Evolutionary conservation across 92 coral and sea anemone genomes (phyloP).

Genomic region (Epizoanthus ramosus): DNA sequence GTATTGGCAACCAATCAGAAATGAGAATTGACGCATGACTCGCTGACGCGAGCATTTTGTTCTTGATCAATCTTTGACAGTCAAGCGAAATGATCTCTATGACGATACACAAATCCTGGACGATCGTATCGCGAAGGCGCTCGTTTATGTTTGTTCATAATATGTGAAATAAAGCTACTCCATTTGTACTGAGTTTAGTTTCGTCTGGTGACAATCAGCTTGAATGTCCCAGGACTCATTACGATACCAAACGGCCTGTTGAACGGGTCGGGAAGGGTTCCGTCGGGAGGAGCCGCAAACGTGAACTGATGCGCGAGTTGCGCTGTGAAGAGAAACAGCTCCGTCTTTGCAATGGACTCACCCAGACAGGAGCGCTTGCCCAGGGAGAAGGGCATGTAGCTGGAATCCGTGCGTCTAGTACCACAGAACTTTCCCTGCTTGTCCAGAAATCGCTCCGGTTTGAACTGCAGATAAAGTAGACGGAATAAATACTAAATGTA

Average conservation of each 20-base stretch:
- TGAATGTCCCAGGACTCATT: constrained; percentile 18
- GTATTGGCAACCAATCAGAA: too few relatives aligned
- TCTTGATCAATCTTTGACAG: too few relatives aligned
- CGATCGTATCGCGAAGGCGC: too few relatives aligned
- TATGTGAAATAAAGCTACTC: too few relatives aligned
- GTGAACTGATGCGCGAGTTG: constrained; percentile 25
- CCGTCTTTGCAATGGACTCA: constrained; percentile 38
- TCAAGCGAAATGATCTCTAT: too few relatives aligned
- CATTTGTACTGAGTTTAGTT: not conserved
- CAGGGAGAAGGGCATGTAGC: constrained; percentile 39
- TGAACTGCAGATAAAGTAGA: not conserved
- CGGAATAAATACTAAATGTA: not conserved
- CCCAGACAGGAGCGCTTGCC: constrained; percentile 44
- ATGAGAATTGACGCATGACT: too few relatives aligned
- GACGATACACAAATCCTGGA: too few relatives aligned
- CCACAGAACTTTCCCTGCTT: constrained; percentile 29
- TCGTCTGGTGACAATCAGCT: constrained; percentile 16
- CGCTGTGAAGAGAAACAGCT: constrained; percentile 40
- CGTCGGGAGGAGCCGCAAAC: constrained; percentile 6
- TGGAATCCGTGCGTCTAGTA: constrained; percentile 25
- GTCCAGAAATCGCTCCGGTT: constrained; percentile 38
- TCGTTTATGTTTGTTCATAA: too few relatives aligned
- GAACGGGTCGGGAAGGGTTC: constrained; percentile 19
- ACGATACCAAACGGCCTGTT: constrained; percentile 25
- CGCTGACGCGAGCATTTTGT: too few relatives aligned